Conservation (phyloP, 2,888 invertebrate species). For the Eupithecia inturbata region DNA sequence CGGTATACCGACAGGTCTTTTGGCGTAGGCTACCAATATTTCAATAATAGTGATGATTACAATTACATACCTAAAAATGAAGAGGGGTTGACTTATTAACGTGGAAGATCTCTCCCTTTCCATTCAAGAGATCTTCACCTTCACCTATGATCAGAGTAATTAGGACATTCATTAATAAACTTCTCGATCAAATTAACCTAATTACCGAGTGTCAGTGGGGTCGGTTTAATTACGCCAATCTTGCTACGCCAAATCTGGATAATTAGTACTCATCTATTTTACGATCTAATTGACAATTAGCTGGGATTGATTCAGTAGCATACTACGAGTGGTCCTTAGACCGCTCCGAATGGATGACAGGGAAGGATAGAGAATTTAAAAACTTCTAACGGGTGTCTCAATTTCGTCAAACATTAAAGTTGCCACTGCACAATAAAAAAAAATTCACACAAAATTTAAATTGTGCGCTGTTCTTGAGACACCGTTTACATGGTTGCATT, state of each 20-base stretch:
- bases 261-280: conserved; percentile 23
- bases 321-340: not conserved
- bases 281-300: not conserved
- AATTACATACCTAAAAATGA: not conserved
- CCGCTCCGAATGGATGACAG: not conserved
- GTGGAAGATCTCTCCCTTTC: not conserved
- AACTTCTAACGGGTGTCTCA: too few species aligned
- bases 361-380: too few species aligned
- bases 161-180: conserved; percentile 74
- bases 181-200: conserved; percentile 76
- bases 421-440: too few species aligned
- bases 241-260: conserved; percentile 61
- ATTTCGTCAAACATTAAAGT: too few species aligned
- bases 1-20: too few species aligned
- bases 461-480: too few species aligned
- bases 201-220: conserved; percentile 70
- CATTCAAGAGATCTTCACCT: conserved; percentile 45
- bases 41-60: too few species aligned
- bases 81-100: not conserved
- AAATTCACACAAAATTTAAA: too few species aligned
- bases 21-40: too few species aligned
- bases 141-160: conserved; percentile 63
- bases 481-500: too few species aligned
- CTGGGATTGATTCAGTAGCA: not conserved
- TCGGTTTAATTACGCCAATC: conserved; percentile 64